Evolutionary conservation across 2,113 vertebrate genomes (phyloP).

Genomic region (Fulmarus glacialis): DNA sequence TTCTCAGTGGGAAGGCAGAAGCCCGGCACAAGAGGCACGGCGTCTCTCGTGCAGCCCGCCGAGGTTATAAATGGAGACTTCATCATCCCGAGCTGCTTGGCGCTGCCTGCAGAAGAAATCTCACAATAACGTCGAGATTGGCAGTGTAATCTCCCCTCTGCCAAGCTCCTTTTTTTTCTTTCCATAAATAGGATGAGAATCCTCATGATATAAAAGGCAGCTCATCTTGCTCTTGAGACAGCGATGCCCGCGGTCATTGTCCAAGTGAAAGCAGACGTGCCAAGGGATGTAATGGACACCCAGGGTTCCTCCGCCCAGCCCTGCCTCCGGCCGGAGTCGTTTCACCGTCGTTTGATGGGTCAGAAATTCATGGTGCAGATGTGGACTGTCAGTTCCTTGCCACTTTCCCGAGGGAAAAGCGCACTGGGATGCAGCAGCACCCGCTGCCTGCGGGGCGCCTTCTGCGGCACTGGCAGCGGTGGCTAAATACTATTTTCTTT

Average conservation of each 20-base stretch:
- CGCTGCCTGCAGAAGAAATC: not conserved
- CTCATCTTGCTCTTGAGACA: not conserved
- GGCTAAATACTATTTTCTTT: not conserved
- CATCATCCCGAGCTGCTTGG: not conserved
- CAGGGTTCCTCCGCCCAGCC: not conserved
- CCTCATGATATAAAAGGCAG: not conserved
- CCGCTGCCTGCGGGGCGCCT: not conserved
- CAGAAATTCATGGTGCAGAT: not conserved
- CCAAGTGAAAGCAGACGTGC: fast-evolving
- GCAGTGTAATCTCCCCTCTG: not conserved
- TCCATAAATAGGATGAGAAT: not conserved
- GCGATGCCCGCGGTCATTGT: fast-evolving
- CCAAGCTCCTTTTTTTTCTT: not conserved
- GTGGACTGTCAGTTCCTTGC: fast-evolving
- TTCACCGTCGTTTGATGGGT: not conserved
- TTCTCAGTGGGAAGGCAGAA: not conserved
- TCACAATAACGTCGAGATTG: not conserved
- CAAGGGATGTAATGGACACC: fast-evolving
- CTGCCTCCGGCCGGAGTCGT: fast-evolving
- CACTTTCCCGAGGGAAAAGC: not conserved
- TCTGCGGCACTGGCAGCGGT: not conserved
- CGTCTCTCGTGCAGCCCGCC: not conserved
- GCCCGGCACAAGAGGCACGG: fast-evolving
- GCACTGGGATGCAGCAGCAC: not conserved
- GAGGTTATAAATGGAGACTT: not conserved